Base-by-base conservation (phyloP, 2,113 vertebrate species). In the Calypte anna region DNA sequence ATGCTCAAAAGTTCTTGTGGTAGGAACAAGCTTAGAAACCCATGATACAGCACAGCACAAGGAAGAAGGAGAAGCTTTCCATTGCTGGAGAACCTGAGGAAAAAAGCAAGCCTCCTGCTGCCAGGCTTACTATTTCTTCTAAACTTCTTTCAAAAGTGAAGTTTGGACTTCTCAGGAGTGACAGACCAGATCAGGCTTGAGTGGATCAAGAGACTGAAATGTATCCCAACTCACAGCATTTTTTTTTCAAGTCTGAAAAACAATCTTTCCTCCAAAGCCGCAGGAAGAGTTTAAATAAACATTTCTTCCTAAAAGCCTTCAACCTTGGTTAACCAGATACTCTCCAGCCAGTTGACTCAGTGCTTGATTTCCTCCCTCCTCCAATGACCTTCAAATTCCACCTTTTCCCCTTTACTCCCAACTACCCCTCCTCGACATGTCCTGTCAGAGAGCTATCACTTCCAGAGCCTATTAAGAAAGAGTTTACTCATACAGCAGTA, bases 231-330 rank as follows among this genome's bases (percentile, higher is more conserved):
- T 91, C 82, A 94, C 27, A 83, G 77, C 64, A 43, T 53, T 16
- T 58, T 58, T 31, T 48, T 50, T 63, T 57, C 0, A 58, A 79
- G 75, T 66, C 67, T 82, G 85, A 93, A 94, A 96, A 94, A 78
- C 70, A 93, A 83, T 88, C 91, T 93, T 91, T 80, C 93, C 78
- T 95, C 82, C 79, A 91, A 95, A 94, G 88, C 76, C 14, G 2
- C 70, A 91, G 95, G 83, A 94, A 96, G 92, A 96, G 88, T 87
- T 97, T 96, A 96, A 96, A 94, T 88, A 96, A 94, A 94, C 94
- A 93, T 90, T 78, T 95, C 79, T 96, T 94, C 73, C 73, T 93
- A 88, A 90, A 95, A 96, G 80, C 82, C 69, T 96, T 93, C 94
- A 90, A 86, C 90, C 94, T 88, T 74, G 88, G 85, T 95, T 96